Evolutionary conservation across 2,888 invertebrate genomes (phyloP).

Genomic region (Nasonia oneida): DNA sequence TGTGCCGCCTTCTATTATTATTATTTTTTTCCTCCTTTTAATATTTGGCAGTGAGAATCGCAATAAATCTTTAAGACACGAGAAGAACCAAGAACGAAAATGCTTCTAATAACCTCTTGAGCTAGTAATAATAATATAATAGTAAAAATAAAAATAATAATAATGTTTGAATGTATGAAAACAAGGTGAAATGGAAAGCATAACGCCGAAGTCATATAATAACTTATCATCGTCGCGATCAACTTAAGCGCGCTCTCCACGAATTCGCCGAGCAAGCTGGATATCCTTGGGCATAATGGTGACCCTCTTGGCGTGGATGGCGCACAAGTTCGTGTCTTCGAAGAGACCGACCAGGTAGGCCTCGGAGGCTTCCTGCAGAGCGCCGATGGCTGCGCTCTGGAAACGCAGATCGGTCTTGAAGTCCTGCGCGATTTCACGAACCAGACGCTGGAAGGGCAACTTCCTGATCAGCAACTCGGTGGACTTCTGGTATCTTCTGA

Average conservation of each 20-base stretch:
- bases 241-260: conserved; percentile 94
- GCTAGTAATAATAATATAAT: conserved; percentile 43
- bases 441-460: conserved; percentile 96
- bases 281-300: conserved; percentile 99
- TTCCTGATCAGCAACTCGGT: conserved; percentile 97
- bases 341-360: conserved; percentile 93
- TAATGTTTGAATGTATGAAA: conserved; percentile 67
- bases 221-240: conserved; percentile 26
- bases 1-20: conserved; percentile 40
- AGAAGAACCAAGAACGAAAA: conserved; percentile 61
- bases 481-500: conserved; percentile 97
- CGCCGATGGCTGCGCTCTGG: conserved; percentile 96
- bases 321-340: conserved; percentile 99
- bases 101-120: conserved; percentile 60
- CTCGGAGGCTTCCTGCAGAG: conserved; percentile 94
- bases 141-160: conserved; percentile 60
- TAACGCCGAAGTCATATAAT: conserved; percentile 26
- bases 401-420: conserved; percentile 98
- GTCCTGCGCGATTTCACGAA: conserved; percentile 98
- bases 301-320: conserved; percentile 95
- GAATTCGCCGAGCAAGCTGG: conserved; percentile 96
- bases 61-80: conserved; percentile 66
- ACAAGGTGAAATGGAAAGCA: conserved; percentile 65
- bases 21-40: conserved; percentile 56
- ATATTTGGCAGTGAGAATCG: conserved; percentile 73